Base-by-base conservation (phyloP, 2,113 vertebrate species). In the Telmatochromis brichardi region DNA sequence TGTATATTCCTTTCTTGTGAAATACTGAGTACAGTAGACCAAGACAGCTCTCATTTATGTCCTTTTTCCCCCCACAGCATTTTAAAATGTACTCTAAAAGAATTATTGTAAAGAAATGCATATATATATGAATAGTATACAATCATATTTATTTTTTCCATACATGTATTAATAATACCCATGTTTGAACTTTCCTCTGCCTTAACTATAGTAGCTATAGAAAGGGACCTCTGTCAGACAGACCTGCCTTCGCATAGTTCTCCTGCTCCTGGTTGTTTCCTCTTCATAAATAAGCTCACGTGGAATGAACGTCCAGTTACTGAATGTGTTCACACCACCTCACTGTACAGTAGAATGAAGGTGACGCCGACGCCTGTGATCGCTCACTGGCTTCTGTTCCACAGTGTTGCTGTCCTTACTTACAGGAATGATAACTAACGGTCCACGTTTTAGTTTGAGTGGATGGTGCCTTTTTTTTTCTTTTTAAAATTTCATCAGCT, bases 61-160 rank as follows among this genome's bases (percentile, higher is more conserved):
- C 76, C 57, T 79, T 82, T 88, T 4, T 5, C 85, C 33, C 31
- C 65, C 65, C 65, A 88, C 89, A 86, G 84, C 87, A 86, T 88
- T 93, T 86, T 78, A 58, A 92, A 92, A 86, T 93, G 89, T 92
- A 91, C 84, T 92, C 78, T 89, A 88, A 90, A 93, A 91, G 31
- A 93, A 92, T 83, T 94, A 92, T 94, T 96, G 91, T 95, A 94
- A 89, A 95, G 88, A 95, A 92, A 93, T 81, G 84, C 68, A 87
- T 80, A 94, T 92, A 93, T 91, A 93, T 91, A 95, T 92, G 76
- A 78, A 93, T 89, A 85, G 68, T 92, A 92, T 91, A 93, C 91
- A 93, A 91, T 94, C 93, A 91, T 96, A 95, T 95, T 95, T 95
- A 95, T 95, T 95, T 78, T 93, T 92, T 90, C 82, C 89, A 91